Base-by-base conservation (phyloP, 2,888 invertebrate species). In the Nematopogon swammerdamellus region DNA sequence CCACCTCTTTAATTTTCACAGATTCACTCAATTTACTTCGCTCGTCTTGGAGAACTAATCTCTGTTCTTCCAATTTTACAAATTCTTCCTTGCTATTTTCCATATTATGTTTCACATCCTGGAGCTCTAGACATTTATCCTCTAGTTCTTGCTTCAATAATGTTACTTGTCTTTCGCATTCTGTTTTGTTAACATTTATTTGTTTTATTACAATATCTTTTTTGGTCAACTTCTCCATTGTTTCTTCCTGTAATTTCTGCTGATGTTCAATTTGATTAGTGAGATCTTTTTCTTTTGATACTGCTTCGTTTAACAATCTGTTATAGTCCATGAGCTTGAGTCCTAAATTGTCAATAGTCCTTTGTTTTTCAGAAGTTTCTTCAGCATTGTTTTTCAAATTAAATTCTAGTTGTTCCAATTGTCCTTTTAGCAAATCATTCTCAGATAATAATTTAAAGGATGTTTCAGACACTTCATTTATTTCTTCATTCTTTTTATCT, bases 141-240 rank as follows among this genome's bases (percentile, higher is more conserved):
- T 64, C 44, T 65, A 18, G 16, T 29, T 14, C 18, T 11, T 49
- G 25, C 8, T 25, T 25, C 4, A 25, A 25, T 25, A n/a, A 4
- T 25, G 25, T 25, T 25, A 25, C 5, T 25, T n/a, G 19, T 49
- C 17, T 36, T 16, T 20, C 30, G 8, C 4, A 8, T 25, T 25
- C 25, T 6, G 4, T 25, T 25, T 25, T 8, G 8, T 25, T 25
- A 25, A 4, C 4, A 25, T 4, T 25, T 25, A n/a, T 25, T 54
- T 47, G 75, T 64, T 60, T 55, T 71, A 51, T 68, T 65, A 53
- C 65, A 72, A 53, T 72, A 70, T 51, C 75, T 66, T 19, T 65
- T 71, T 29, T 67, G 52, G n/a, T 77, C 60, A 56, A 70, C 75
- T 42, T 62, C 66, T 14, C 73, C 72, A n/a, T 65, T 62, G 25